Evolutionary conservation across 2,888 invertebrate genomes (phyloP), one percentile per base, ranked within the genome.

Genomic region (Rotaria socialis): DNA sequence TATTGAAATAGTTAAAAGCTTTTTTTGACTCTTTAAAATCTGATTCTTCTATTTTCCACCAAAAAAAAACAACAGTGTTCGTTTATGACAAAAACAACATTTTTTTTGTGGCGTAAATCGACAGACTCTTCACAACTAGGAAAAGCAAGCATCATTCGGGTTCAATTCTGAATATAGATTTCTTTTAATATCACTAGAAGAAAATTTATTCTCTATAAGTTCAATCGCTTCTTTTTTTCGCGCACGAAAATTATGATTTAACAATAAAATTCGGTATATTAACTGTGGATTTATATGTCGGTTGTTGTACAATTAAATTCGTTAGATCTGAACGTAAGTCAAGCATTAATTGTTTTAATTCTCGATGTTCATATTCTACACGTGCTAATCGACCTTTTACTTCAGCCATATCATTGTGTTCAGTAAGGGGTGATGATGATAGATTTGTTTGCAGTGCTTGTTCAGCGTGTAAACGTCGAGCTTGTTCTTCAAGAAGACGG

Each of bases 281-380:
- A 41, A 67, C 19, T 67, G 67, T 35, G 47, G 19, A 47, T 80
- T 24, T 22, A 80, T 80, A 80, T 80, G 10, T 80, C 47, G 80
- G 47, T n/a, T 80, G 80, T 80, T 80, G n/a, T 1, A 10, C 19
- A n/a, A 80, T 14, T 47, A 47, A 10, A 8, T 10, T 11, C 24
- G 47, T 19, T 24, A 80, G 47, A 80, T 80, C 80, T 41, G 22
- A 14, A 24, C 47, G 80, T 35, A 80, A 41, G 24, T 47, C 80
- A n/a, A 47, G 11, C 0, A 80, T 47, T 47, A 80, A 80, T 80
- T 80, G 43, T 47, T 80, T 80, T 24, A 80, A 41, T 80, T 80
- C 80, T 47, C 80, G 24, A 47, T 80, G 43, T 47, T 80, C 80
- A 47, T 80, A 80, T 80, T 80, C 80, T 6, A 80, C n/a, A 14